Conservation (phyloP, 1,140 invertebrate genomes). For the Hycleus phaleratus region DNA sequence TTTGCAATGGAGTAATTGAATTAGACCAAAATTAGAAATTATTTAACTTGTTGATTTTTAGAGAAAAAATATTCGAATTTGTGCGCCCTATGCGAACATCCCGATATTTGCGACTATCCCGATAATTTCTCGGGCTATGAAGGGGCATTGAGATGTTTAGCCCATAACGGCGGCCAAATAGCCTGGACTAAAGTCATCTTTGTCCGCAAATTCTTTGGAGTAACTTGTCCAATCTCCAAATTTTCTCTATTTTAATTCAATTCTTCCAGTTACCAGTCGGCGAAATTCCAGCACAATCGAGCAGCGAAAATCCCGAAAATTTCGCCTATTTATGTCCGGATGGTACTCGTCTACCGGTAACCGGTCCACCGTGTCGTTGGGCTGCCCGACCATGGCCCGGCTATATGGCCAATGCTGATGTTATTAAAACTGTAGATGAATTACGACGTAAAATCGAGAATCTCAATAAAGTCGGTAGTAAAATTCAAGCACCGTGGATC, state of each 20-base stretch:
- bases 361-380: slow-evolving; percentile 65
- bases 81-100: slow-evolving; percentile 66
- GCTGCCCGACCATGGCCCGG: slow-evolving; percentile 74
- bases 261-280: slow-evolving; percentile 49
- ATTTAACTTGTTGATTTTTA: slow-evolving; percentile 31
- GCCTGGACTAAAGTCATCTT: slow-evolving; percentile 79
- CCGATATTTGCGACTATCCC: slow-evolving; percentile 67
- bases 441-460: slow-evolving; percentile 35
- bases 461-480: slow-evolving; percentile 42
- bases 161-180: slow-evolving; percentile 68
- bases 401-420: slow-evolving; percentile 55
- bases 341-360: slow-evolving; percentile 59
- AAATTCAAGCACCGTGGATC: slow-evolving; percentile 44
- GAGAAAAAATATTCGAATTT: slow-evolving; percentile 64
- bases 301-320: slow-evolving; percentile 49
- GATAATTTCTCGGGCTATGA: slow-evolving; percentile 77
- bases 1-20: slow-evolving; percentile 51
- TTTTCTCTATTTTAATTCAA: neutral
- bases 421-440: slow-evolving; percentile 44
- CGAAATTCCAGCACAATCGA: slow-evolving; percentile 42
- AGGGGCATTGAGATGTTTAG: slow-evolving; percentile 72
- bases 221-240: slow-evolving; percentile 24
- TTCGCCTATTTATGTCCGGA: slow-evolving; percentile 75
- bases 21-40: neutral
- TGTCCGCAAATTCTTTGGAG: slow-evolving; percentile 66